Evolutionary conservation across 37 sponge, comb jelly and placozoan genomes (phyloP).

Genomic region (Haliclona indistincta): DNA sequence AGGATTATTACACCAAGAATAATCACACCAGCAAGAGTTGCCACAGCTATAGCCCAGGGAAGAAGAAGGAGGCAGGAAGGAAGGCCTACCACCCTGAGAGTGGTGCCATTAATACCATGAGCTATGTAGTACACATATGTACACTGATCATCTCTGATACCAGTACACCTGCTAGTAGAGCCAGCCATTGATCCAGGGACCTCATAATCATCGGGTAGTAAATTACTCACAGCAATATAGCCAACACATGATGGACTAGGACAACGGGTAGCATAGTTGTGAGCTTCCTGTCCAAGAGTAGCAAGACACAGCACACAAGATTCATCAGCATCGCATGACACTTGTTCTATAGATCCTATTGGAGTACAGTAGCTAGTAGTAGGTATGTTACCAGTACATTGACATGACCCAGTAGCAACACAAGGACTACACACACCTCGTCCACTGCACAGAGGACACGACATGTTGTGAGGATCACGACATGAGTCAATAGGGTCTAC

Average conservation of each 20-base stretch:
- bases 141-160: neutral
- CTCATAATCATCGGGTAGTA: neutral
- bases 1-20: slow-evolving; percentile 27
- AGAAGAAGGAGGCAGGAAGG: neutral
- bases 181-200: neutral
- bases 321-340: neutral
- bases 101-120: neutral
- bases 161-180: neutral
- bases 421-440: neutral
- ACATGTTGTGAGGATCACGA: neutral
- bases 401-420: neutral
- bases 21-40: slow-evolving; percentile 9
- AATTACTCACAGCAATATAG: neutral
- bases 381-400: neutral
- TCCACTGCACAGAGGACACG: neutral
- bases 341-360: neutral
- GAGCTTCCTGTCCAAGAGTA: neutral
- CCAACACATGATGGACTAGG: neutral
- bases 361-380: neutral
- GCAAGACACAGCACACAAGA: neutral
- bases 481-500: too few species aligned
- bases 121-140: neutral
- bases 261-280: neutral
- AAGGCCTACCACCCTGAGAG: neutral
- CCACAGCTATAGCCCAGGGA: slow-evolving; percentile 28